A percentile compares a stretch with the other conserved stretches of the same genome.
Conservation (phyloP, 1,140 invertebrate genomes). For the Euglossa dilemma region DNA sequence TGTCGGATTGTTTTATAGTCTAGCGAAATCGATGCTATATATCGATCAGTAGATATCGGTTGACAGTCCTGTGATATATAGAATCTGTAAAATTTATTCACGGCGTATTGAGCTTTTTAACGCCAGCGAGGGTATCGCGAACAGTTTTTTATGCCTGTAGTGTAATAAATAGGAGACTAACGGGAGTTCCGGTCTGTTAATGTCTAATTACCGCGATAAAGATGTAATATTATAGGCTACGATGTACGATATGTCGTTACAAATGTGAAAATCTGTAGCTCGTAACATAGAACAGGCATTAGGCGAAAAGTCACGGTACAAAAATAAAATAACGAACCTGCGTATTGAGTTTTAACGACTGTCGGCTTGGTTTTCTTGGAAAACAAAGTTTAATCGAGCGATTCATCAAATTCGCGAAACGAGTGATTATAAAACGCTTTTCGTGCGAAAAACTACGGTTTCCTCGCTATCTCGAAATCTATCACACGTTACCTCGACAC, state of each 20-base stretch:
- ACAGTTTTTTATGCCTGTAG: not conserved
- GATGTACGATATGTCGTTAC: not conserved
- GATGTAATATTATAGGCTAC: not conserved
- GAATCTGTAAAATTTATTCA: not conserved
- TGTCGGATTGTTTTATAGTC: not conserved
- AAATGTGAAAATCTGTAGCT: not conserved
- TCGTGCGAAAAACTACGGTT: not conserved
- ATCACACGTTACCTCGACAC: too few species aligned
- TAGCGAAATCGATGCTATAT: too few species aligned
- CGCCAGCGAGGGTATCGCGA: not conserved
- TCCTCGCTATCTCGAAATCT: not conserved
- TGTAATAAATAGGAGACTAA: conserved; percentile 39
- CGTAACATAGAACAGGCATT: not conserved
- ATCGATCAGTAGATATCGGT: not conserved
- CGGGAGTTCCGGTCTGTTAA: conserved; percentile 50
- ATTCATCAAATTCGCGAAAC: not conserved
- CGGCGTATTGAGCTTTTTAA: not conserved
- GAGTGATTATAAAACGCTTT: not conserved
- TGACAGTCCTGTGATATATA: not conserved
- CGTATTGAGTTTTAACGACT: not conserved
- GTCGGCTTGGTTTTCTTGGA: not conserved
- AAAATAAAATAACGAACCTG: too few species aligned
- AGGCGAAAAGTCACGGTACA: not conserved
- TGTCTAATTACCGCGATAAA: not conserved
- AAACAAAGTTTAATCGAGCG: not conserved